A percentile compares a stretch with the other conserved stretches of the same genome.
phyloP scores from a whole-genome alignment of 2,113 vertebrate species.

The Deroptyus accipitrinus region DNA sequence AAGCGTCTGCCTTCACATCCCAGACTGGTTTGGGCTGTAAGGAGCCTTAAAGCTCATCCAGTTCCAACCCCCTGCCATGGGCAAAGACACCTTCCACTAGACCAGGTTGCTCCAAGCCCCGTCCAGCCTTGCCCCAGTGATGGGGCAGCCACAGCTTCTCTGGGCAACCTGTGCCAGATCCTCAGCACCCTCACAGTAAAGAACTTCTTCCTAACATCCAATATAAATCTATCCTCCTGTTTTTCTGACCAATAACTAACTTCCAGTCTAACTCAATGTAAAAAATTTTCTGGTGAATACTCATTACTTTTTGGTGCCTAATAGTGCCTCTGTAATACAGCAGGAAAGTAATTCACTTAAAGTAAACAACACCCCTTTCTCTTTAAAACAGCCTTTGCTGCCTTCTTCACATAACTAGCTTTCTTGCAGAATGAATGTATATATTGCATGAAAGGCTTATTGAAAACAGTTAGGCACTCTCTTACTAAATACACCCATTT shows the following conservation, averaged over 20 bases:
- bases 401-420: not conserved
- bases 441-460: not conserved
- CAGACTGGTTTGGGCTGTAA: not conserved
- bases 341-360: not conserved
- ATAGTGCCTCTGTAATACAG: not conserved
- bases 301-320: not conserved
- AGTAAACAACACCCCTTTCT: not conserved
- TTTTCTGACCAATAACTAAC: not conserved
- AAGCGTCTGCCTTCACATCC: not conserved
- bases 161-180: not conserved
- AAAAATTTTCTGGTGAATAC: not conserved
- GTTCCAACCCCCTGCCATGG: not conserved
- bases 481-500: not conserved
- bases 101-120: not conserved
- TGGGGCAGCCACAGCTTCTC: not conserved
- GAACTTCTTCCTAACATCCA: not conserved
- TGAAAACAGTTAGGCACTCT: not conserved
- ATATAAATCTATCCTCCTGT: not conserved
- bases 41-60: not conserved
- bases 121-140: not conserved
- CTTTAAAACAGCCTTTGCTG: not conserved
- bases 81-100: not conserved
- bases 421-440: not conserved
- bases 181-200: not conserved
- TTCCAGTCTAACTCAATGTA: not conserved